Base-by-base conservation (phyloP, 2,113 vertebrate species). In the Mionectes macconnelli region DNA sequence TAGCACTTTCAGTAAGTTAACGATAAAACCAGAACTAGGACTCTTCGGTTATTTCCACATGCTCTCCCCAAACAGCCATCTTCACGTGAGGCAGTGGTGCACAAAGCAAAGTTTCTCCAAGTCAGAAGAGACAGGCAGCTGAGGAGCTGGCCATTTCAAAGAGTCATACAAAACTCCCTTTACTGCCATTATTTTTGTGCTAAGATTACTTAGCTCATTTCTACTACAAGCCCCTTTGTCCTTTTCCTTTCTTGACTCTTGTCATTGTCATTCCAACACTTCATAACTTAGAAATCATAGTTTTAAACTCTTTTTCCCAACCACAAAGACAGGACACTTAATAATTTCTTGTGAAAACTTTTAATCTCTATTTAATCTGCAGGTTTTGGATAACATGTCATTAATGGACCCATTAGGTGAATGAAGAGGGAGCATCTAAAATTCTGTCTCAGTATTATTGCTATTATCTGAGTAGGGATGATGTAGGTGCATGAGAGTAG, bases 391-490 rank as follows among this genome's bases (percentile, higher is more conserved):
- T 90, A 75, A n/a, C 37, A 2, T 75, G 12, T 44, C 10, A 70
- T 94, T 93, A 95, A 95, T 59, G 56, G 55, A 72, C 13, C 28
- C 30, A 70, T 74, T 78, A 87, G 55, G 55, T 92, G 85, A 95
- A 92, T 80, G 42, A 92, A 89, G 82, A 89, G 40, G 55, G 47
- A 79, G n/a, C 28, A 68, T n/a, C 31, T 84, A 50, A 87, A 94
- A 90, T 6, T 77, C 42, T 80, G 8, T 40, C 85, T 72, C 70
- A 17, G 25, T 76, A 44, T 82, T 84, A 80, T 21, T 87, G 69
- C 59, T 82, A 8, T 82, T 92, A 63, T 37, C 55, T 77, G 62
- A 95, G 56, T 53, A 87, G 52, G 15, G 40, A 42, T 55, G 56
- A 52, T 56, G 63, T 50, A 77, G 72, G 42, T 85, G 62, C 15